Evolutionary conservation across 2,113 vertebrate species (phyloP).

Genomic region (Lasiurus cinereus): DNA sequence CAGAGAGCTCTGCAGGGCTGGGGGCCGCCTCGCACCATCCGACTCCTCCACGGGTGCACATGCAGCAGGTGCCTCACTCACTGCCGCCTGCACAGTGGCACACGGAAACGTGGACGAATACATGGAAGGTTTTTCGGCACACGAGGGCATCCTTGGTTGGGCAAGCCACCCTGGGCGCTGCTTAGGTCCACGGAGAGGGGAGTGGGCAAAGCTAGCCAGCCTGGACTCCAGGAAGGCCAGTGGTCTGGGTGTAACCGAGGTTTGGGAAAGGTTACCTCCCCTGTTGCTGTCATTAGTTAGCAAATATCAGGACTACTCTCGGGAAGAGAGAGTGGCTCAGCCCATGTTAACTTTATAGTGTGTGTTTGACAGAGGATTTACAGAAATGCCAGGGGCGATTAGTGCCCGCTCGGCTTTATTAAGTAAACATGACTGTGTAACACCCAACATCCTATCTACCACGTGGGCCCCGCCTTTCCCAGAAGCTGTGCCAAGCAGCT

Average conservation of each 20-base stretch:
- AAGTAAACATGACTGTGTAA: conserved; percentile 81
- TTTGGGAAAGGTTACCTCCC: conserved; percentile 82
- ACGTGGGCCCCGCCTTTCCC: conserved; percentile 71
- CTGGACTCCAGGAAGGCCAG: not conserved
- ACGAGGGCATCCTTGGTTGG: not conserved
- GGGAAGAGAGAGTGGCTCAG: conserved; percentile 48
- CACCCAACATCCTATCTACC: conserved; percentile 76
- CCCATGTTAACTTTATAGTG: conserved; percentile 71
- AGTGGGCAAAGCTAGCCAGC: not conserved
- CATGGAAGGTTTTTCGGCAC: not conserved
- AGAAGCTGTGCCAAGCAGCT: conserved; percentile 76
- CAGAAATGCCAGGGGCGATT: conserved; percentile 77
- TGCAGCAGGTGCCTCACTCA: not conserved
- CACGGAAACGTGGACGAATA: not conserved
- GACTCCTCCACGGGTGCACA: accelerated
- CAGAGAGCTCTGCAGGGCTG: not conserved
- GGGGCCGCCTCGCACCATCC: accelerated
- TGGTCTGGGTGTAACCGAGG: not conserved
- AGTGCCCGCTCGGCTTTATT: conserved; percentile 76
- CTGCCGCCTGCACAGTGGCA: not conserved
- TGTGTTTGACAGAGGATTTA: conserved; percentile 79
- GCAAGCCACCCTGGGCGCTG: not conserved
- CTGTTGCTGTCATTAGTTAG: conserved; percentile 74
- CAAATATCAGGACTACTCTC: conserved; percentile 63
- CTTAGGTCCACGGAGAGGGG: not conserved